These are phyloP conservation scores for Cephus runcator DNA, from an alignment of 2,888 invertebrate species.

Conservation along the genomic window DNA sequence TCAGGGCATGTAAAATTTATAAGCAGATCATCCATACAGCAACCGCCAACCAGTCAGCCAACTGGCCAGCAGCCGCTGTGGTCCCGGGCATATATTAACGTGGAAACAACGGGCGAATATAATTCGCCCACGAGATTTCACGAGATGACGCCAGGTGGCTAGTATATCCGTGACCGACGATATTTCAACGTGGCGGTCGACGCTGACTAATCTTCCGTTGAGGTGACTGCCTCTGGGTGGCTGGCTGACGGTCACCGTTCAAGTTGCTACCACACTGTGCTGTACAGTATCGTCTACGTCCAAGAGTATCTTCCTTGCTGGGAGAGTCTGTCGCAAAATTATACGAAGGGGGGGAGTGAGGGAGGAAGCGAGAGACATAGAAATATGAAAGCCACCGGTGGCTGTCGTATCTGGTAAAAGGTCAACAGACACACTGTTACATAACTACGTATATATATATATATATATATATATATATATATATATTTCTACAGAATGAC, in stretches of 20 bases:
- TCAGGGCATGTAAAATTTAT: background rate
- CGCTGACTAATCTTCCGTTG: background rate
- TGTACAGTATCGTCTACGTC: background rate
- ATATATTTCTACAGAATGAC: background rate
- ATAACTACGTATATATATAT: background rate
- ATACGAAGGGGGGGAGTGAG: conserved; percentile 7
- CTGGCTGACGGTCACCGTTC: background rate
- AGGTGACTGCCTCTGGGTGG: background rate
- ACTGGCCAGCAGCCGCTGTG: background rate
- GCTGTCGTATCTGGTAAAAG: background rate
- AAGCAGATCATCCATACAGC: background rate
- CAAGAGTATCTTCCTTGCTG: background rate
- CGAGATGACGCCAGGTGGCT: background rate
- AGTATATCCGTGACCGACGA: background rate
- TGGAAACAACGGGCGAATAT: background rate
- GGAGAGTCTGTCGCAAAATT: conserved; percentile 16
- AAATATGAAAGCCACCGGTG: conserved; percentile 10
- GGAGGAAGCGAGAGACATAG: background rate
- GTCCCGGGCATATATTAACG: background rate
- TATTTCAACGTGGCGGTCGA: background rate
- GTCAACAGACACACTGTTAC: conserved; percentile 18
- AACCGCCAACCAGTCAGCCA: background rate
- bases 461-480: background rate
- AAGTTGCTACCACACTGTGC: background rate
- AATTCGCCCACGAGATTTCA: background rate